Base-by-base conservation (phyloP, 2,113 vertebrate species). In the Chionodraco myersi region DNA sequence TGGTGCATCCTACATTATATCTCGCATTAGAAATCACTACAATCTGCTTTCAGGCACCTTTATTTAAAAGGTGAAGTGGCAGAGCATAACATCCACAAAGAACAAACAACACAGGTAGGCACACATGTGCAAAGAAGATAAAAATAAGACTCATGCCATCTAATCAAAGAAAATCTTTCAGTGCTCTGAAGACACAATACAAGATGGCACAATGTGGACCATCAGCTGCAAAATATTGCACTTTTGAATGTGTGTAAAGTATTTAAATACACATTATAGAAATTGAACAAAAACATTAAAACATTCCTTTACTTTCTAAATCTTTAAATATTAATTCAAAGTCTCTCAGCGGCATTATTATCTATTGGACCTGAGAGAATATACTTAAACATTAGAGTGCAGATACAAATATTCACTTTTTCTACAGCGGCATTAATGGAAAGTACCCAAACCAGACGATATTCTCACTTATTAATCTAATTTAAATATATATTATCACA, bases 21-120 rank as follows among this genome's bases (percentile, higher is more conserved):
- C 52, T 58, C 47, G 45, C 4, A 67, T 49, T 49, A 13, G 26
- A 68, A 86, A 82, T 65, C 21, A 87, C 53, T 1, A 49, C 54
- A 63, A 4, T 23, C 56, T 58, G 15, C 83, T 88, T 82, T 84
- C 64, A 88, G 26, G 65, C 94, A 93, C 76, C 93, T 97, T 98
- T 98, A 97, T 97, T 98, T 94, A 92, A 92, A 58, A 93, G 96
- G 96, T 96, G 93, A 91, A 30, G 94, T 96, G 95, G 92, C 93
- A 93, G 89, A 95, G 91, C 92, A 93, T 91, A 92, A 93, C 95
- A 94, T 61, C 36, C 21, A 78, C 54, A 78, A 72, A 79, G 16
- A 79, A 92, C 92, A 93, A 88, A 94, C 90, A 96, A 95, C 93
- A 92, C 92, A 93, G 92, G 54, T 15, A 75, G 58, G 91, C 95